These are phyloP conservation scores for Anas platyrhynchos DNA, from an alignment of 2,113 vertebrate genomes.

Conservation along the genomic window DNA sequence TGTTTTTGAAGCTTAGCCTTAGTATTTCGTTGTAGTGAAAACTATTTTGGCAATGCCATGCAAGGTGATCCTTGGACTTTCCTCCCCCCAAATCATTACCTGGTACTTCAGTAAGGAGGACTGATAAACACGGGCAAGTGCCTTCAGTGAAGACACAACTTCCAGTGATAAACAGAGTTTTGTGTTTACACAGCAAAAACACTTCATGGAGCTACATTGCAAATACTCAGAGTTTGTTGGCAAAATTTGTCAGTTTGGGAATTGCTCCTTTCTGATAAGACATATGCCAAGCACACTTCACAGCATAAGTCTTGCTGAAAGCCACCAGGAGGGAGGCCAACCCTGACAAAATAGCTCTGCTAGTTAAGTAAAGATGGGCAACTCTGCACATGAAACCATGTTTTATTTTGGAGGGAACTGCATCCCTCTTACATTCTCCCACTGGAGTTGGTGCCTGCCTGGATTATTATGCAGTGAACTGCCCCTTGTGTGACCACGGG, in stretches of 20 bases:
- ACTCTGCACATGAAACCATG: neutral
- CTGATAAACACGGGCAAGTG: fast-evolving
- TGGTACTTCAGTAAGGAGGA: neutral
- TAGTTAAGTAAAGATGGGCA: neutral
- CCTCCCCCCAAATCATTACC: fast-evolving
- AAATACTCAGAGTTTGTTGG: neutral
- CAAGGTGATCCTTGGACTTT: neutral
- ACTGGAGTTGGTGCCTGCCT: neutral
- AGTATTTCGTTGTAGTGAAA: neutral
- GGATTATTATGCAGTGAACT: neutral
- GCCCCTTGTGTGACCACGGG: fast-evolving
- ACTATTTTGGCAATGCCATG: neutral
- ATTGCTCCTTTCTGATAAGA: neutral
- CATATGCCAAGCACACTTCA: neutral
- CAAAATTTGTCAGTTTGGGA: neutral
- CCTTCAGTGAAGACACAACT: neutral
- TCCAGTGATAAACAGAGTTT: neutral
- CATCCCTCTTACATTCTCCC: neutral
- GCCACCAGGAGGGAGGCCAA: neutral
- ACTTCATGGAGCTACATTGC: neutral
- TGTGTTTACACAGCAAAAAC: neutral
- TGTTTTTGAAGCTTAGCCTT: neutral
- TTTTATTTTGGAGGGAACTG: neutral
- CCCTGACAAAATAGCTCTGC: neutral
- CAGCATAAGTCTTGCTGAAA: neutral